A percentile compares a stretch with the other conserved stretches of the same genome.
Evolutionary conservation across 1,140 invertebrate species (phyloP).

Genomic region (Drosophila orena): DNA sequence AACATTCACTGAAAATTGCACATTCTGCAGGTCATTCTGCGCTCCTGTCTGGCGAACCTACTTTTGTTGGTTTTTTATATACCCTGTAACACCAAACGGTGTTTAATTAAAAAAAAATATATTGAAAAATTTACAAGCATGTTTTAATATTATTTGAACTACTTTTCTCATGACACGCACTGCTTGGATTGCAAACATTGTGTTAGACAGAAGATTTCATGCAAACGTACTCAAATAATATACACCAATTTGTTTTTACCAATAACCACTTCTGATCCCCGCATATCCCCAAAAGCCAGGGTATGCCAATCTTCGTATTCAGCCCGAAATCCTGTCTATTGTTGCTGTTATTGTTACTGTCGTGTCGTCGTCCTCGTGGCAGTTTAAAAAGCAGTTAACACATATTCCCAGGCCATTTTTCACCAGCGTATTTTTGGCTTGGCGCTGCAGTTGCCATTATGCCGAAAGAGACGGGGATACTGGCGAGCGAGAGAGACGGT

Average conservation of each 20-base stretch:
- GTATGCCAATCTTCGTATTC: conserved; percentile 10
- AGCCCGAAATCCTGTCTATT: neutral
- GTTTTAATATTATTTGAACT: no score
- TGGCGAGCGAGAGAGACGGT: neutral
- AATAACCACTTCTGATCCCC: neutral
- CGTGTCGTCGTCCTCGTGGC: conserved; percentile 81
- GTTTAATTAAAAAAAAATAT: no score
- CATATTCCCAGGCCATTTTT: conserved; percentile 84
- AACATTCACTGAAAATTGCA: conserved; percentile 62
- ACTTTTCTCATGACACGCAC: no score
- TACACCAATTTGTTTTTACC: neutral
- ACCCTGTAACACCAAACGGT: neutral
- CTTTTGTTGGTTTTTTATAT: neutral
- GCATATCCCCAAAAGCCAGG: neutral
- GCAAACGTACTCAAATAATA: no score
- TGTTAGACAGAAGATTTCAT: no score
- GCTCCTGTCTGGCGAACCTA: conserved; percentile 11
- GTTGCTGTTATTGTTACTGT: conserved; percentile 37
- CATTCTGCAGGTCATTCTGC: conserved; percentile 52
- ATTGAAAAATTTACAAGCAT: no score
- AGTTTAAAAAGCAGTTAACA: conserved; percentile 85
- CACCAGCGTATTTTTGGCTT: conserved; percentile 77
- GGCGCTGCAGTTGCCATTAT: conserved; percentile 60
- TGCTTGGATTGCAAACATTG: no score
- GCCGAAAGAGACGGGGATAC: conserved; percentile 14